phyloP scores from a whole-genome alignment of 2,113 vertebrate species.

The Leucopternis melanops region DNA sequence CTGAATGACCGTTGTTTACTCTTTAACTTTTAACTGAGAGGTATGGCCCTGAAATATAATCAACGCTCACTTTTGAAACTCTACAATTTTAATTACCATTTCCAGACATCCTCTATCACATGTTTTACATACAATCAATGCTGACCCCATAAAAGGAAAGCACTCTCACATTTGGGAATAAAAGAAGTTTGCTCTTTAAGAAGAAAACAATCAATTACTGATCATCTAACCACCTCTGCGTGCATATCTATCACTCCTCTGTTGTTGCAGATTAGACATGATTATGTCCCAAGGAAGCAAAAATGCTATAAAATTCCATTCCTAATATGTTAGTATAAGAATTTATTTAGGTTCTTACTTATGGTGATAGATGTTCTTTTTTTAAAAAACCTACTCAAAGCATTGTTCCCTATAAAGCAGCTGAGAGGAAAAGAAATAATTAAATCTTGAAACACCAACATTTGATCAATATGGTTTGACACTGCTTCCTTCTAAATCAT shows the following conservation, averaged over 20 bases:
- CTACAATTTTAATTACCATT: constrained; percentile 60
- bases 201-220: constrained; percentile 38
- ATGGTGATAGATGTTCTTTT: neutral
- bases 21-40: constrained; percentile 21
- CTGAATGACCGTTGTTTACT: neutral
- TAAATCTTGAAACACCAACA: neutral
- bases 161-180: neutral
- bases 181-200: constrained; percentile 5
- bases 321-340: neutral
- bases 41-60: constrained; percentile 45
- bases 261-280: neutral
- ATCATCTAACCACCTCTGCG: neutral
- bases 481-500: neutral
- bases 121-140: constrained; percentile 22
- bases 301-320: neutral
- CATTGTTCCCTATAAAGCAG: neutral
- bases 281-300: neutral
- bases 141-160: neutral
- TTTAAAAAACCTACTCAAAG: neutral
- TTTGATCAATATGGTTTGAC: constrained; percentile 13
- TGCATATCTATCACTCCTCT: neutral
- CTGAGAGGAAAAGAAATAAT: neutral
- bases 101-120: constrained; percentile 12
- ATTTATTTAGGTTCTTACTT: neutral
- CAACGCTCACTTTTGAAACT: constrained; percentile 38